Percentiles rank a stretch among this genome's conserved stretches.
Evolutionary conservation across 2,113 vertebrate genomes (phyloP).

Genomic region (Bubo blakistoni): DNA sequence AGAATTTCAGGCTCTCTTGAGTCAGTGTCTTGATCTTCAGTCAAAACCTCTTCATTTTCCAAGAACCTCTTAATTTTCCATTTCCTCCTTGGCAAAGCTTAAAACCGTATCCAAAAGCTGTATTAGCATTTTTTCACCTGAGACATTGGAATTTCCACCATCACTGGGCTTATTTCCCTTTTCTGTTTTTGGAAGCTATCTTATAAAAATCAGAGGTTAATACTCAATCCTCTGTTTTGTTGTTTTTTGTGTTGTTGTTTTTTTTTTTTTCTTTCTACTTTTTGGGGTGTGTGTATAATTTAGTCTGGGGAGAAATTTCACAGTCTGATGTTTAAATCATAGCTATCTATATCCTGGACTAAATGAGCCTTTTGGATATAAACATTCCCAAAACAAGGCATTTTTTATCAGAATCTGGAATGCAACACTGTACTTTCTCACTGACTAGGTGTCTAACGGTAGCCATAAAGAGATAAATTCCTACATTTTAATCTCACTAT

Average conservation of each 20-base stretch:
- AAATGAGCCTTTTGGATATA: neutral
- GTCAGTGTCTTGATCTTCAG: conserved; percentile 60
- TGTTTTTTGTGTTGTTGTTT: too few species aligned
- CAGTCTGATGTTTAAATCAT: neutral
- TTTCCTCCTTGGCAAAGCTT: conserved; percentile 45
- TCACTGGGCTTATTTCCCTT: neutral
- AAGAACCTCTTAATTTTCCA: conserved; percentile 62
- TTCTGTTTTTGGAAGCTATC: neutral
- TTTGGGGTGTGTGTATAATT: neutral
- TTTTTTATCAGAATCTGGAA: conserved; percentile 5
- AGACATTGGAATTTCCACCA: neutral
- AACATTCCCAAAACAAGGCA: neutral
- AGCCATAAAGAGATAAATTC: neutral
- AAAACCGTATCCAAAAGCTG: conserved; percentile 3
- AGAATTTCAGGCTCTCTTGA: conserved; percentile 52
- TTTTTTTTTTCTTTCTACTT: neutral
- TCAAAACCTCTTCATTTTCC: conserved; percentile 62
- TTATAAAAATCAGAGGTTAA: neutral
- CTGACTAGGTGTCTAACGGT: neutral
- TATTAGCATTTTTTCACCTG: conserved; percentile 52
- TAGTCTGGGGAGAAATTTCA: neutral
- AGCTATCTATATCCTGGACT: neutral
- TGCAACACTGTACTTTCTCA: neutral
- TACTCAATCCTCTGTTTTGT: neutral
- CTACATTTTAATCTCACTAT: neutral